Evolutionary conservation across 2,888 invertebrate species (phyloP).

Genomic region (Cylloceria caligata): DNA sequence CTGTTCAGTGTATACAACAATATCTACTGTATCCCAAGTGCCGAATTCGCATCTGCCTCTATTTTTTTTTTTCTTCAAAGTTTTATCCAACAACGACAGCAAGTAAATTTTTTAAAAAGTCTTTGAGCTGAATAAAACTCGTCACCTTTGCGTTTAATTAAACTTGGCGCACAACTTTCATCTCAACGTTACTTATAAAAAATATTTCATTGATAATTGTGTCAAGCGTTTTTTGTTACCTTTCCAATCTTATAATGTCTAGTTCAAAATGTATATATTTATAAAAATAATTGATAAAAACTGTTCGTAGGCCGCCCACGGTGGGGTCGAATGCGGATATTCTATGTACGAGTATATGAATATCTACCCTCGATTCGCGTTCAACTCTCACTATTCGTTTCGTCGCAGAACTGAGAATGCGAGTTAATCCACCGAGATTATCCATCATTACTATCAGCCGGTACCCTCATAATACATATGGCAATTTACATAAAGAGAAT

Average conservation of each 20-base stretch:
- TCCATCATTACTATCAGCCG: slow-evolving; percentile 60
- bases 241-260: background rate
- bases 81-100: too few relatives aligned
- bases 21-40: background rate
- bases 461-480: slow-evolving; percentile 7
- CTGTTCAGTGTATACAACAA: background rate
- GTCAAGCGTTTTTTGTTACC: background rate
- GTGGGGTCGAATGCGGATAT: background rate
- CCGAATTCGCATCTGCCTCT: background rate
- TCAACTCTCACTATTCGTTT: slow-evolving; percentile 52
- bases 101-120: too few relatives aligned
- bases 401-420: slow-evolving; percentile 43
- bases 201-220: too few relatives aligned
- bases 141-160: too few relatives aligned
- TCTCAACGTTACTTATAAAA: too few relatives aligned
- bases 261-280: background rate
- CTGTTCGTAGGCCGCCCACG: too few relatives aligned
- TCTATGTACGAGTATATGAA: background rate
- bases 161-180: too few relatives aligned
- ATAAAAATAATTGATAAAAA: background rate
- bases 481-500: slow-evolving; percentile 52
- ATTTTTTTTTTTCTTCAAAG: too few relatives aligned
- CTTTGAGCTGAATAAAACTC: too few relatives aligned
- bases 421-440: slow-evolving; percentile 51
- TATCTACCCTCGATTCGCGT: background rate